Percentiles rank a stretch among this genome's conserved stretches.
These are phyloP conservation scores for Zosterops japonicus DNA, from an alignment of 2,113 vertebrate genomes.

Conservation along the genomic window DNA sequence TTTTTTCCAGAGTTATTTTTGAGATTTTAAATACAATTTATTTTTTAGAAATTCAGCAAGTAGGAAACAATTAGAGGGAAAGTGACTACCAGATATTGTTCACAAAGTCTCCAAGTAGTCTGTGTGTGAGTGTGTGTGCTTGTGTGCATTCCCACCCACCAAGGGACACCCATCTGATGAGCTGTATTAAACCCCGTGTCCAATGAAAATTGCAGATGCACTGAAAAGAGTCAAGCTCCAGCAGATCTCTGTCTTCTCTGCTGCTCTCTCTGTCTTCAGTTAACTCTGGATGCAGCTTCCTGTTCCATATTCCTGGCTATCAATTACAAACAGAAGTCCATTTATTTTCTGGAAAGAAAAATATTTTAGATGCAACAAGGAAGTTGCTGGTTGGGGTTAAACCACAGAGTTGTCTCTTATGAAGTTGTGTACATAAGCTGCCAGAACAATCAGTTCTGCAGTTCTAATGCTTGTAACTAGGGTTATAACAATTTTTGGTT, in stretches of 20 bases:
- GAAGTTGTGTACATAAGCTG: not conserved
- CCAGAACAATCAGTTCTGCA: not conserved
- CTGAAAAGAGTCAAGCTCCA: not conserved
- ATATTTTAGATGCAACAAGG: constrained; percentile 28
- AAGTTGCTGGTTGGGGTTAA: not conserved
- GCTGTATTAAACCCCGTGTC: not conserved
- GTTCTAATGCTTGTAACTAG: not conserved
- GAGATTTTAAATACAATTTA: not conserved
- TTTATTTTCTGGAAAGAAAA: constrained; percentile 66
- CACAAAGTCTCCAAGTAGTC: not conserved
- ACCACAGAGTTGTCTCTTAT: not conserved
- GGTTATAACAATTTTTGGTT: not conserved
- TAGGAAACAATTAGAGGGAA: not conserved
- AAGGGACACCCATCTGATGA: not conserved
- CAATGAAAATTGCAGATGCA: not conserved
- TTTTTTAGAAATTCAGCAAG: not conserved
- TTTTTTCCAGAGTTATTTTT: not conserved
- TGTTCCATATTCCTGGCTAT: constrained; percentile 31
- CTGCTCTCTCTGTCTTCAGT: not conserved
- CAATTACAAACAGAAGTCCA: not conserved
- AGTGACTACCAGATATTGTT: not conserved
- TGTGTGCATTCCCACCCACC: not conserved
- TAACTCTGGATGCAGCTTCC: not conserved
- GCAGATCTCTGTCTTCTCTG: not conserved
- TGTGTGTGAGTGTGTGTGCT: not conserved